These are phyloP conservation scores for Microcebus ravelobensis DNA, from an alignment of 2,113 vertebrate genomes.

Conservation along the genomic window DNA sequence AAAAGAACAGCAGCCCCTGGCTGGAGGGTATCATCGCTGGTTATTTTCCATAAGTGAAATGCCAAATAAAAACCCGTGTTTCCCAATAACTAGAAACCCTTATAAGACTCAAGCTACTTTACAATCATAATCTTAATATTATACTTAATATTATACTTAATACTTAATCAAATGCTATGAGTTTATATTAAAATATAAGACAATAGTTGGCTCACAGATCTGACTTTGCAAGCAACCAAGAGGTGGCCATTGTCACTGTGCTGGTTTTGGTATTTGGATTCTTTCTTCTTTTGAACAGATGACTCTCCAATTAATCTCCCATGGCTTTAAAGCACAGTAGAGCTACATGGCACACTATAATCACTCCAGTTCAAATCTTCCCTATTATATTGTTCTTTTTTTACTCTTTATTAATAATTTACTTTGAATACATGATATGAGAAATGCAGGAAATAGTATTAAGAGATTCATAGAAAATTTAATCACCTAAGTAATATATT, in stretches of 20 bases:
- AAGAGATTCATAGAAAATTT: constrained; percentile 15
- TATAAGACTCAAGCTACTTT: not conserved
- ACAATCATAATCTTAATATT: not conserved
- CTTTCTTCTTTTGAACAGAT: not conserved
- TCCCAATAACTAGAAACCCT: not conserved
- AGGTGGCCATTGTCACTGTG: not conserved
- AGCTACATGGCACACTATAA: not conserved
- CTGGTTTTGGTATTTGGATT: not conserved
- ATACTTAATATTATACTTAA: not conserved
- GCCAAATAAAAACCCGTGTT: not conserved
- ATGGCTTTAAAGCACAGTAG: not conserved
- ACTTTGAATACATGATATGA: not conserved
- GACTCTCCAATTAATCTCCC: not conserved
- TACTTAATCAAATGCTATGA: not conserved
- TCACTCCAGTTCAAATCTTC: not conserved
- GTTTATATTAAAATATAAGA: constrained; percentile 1
- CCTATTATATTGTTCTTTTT: not conserved
- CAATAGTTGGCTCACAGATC: not conserved
- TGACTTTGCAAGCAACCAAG: constrained; percentile 2
- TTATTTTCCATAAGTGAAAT: not conserved
- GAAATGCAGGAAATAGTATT: not conserved
- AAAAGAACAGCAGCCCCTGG: not conserved
- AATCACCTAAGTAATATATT: not conserved
- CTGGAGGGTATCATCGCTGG: not conserved
- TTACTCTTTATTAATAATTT: not conserved